These are phyloP conservation scores for Mandrillus leucophaeus DNA, from an alignment of 2,113 vertebrate species.

Conservation along the genomic window DNA sequence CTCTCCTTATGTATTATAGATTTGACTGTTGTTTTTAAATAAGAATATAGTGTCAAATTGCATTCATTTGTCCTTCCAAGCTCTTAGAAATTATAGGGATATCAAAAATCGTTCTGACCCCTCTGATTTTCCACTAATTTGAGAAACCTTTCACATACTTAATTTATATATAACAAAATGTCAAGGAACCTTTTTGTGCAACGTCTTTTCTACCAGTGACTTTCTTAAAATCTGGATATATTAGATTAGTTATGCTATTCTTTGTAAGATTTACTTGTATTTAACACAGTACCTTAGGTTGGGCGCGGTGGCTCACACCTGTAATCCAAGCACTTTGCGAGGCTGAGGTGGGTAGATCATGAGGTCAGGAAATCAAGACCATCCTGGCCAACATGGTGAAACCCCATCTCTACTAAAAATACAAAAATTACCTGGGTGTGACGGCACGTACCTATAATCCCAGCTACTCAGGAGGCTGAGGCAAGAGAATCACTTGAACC, in stretches of 20 bases:
- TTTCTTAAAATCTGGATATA: background rate
- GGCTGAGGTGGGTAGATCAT: too few species aligned
- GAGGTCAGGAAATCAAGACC: too few species aligned
- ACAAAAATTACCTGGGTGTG: too few species aligned
- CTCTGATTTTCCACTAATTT: constrained; percentile 16
- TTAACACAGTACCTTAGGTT: background rate
- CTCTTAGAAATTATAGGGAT: background rate
- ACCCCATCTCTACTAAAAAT: too few species aligned
- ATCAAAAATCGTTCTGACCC: background rate
- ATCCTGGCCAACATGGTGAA: too few species aligned
- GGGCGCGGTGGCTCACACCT: rapidly evolving
- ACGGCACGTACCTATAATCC: too few species aligned
- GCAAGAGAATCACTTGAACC: too few species aligned
- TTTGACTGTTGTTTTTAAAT: background rate
- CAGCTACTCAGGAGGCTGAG: too few species aligned
- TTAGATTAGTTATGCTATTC: background rate
- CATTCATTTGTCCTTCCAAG: constrained; percentile 32
- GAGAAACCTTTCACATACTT: background rate
- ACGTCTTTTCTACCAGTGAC: background rate
- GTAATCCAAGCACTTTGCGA: too few species aligned
- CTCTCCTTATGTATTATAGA: background rate
- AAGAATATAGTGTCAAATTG: background rate
- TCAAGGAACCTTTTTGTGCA: background rate
- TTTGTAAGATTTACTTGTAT: background rate
- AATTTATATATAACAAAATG: background rate